phyloP scores from a whole-genome alignment of 2,888 invertebrate species.

The Julus scanicus region DNA sequence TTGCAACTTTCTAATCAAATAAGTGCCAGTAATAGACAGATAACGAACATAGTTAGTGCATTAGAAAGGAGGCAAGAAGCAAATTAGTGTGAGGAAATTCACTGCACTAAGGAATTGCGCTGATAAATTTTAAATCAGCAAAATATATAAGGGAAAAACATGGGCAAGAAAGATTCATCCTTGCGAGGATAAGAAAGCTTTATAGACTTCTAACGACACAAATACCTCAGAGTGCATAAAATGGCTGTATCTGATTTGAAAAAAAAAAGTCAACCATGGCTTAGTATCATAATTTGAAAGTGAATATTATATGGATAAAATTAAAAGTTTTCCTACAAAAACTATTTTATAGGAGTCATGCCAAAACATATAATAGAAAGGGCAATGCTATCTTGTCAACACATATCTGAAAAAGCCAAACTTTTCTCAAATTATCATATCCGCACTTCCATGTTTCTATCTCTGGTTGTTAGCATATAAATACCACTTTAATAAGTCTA shows the following conservation, averaged over 20 bases:
- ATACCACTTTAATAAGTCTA: no score
- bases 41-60: slow-evolving; percentile 33
- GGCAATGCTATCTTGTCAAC: background rate
- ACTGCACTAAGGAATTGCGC: background rate
- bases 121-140: slow-evolving; percentile 33
- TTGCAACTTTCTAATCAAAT: slow-evolving; percentile 33
- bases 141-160: background rate
- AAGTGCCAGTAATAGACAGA: slow-evolving; percentile 27
- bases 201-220: background rate
- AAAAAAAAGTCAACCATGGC: background rate
- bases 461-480: no score
- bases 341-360: background rate
- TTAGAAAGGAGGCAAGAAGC: slow-evolving; percentile 26
- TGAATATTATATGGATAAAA: background rate
- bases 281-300: background rate
- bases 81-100: background rate
- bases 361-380: background rate
- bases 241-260: background rate
- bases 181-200: background rate
- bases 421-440: no score
- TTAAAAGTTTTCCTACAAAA: background rate
- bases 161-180: background rate
- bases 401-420: background rate
- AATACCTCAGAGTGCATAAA: background rate
- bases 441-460: no score